Evolutionary conservation across 1,140 invertebrate genomes (phyloP).

Genomic region (Heliconius eleuchia): DNA sequence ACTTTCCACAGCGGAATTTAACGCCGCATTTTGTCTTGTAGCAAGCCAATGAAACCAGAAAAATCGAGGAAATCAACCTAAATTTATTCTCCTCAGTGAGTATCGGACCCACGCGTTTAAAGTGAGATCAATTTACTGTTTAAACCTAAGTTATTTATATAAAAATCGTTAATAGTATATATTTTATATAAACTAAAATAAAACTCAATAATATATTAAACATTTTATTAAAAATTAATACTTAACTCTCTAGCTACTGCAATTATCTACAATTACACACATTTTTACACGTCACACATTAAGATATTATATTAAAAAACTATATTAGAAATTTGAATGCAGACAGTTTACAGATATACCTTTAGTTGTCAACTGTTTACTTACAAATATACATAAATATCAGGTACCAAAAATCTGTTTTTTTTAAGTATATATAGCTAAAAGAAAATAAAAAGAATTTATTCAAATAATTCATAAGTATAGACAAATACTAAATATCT

Average conservation of each 20-base stretch:
- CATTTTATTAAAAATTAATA: conserved; percentile 26
- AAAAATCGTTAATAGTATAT: too few relatives aligned
- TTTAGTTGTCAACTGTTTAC: not conserved
- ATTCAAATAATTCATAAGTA: not conserved
- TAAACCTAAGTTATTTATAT: too few relatives aligned
- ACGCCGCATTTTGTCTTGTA: too few relatives aligned
- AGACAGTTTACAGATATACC: not conserved
- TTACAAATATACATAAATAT: conserved; percentile 31
- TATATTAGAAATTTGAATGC: not conserved
- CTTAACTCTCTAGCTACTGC: conserved; percentile 14
- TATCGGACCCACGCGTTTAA: too few relatives aligned
- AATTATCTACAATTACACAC: conserved; percentile 23
- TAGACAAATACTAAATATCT: too few relatives aligned
- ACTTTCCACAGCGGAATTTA: too few relatives aligned
- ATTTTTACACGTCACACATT: conserved; percentile 19
- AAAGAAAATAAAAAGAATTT: not conserved
- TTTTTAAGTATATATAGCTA: not conserved
- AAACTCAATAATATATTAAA: not conserved
- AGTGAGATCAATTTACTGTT: too few relatives aligned
- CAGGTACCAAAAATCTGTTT: conserved; percentile 21
- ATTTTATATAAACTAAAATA: not conserved
- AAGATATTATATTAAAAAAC: not conserved
- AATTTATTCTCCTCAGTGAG: too few relatives aligned
- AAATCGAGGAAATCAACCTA: too few relatives aligned
- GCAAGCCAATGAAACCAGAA: too few relatives aligned